Base-by-base conservation (phyloP, 2,113 vertebrate genomes). In the Holacanthus passer region DNA sequence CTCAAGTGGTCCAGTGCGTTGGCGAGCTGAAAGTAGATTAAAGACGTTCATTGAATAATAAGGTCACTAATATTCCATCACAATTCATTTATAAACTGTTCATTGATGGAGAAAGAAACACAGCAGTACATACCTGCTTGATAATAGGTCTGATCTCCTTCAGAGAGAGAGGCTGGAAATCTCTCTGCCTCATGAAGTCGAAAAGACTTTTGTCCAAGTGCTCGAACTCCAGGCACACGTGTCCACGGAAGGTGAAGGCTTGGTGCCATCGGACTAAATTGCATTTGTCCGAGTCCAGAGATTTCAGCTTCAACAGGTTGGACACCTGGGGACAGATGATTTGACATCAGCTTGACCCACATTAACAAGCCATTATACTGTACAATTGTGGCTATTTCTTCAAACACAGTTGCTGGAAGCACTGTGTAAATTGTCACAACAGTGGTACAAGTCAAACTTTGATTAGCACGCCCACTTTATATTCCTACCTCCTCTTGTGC, bases 211-310 rank as follows among this genome's bases (percentile, higher is more conserved):
- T 63, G 29, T 87, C 69, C 27, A 84, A 53, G 4, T 56, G 24
- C 20, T 88, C 68, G 24, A 88, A 88, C 19, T 35, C 76, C 0
- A 85, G 24, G 35, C 79, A 85, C 35, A 39, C 22, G 1, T 80
- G 16, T n/a, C 29, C 53, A 13, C 13, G 56, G 43, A 64, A 43
- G 0, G 3, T 19, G 56, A 83, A 85, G 11, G 3, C 7, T 1
- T 27, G 5, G 60, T 72, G 8, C 66, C 62, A 83, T 3, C 5
- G 6, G 6, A 85, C 76, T 0, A 83, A 0, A 14, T 76, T 82
- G 56, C 66, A 45, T 27, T 48, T 77, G 47, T 79, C 71, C 0
- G 50, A 16, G 35, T 86, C 50, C 10, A 86, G 43, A 1, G 0
- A 3, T 56, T 22, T 31, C 1, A 75, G 19, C 39, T 35, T 53